Conservation (phyloP, 2,888 invertebrate species). For the Escarpia spicata region DNA sequence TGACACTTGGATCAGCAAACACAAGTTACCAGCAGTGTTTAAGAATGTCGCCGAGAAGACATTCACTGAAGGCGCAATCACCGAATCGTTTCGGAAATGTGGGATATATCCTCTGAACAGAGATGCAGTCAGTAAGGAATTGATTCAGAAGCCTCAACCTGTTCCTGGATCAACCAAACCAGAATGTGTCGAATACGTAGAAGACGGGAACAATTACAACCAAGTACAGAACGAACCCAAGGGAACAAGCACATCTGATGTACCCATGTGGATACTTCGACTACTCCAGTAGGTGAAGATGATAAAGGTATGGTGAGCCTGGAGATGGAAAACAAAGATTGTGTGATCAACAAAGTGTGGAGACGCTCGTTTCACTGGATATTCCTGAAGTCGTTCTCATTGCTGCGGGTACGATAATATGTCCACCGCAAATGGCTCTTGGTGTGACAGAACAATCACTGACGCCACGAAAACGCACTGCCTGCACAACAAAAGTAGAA, state of each 20-base stretch:
- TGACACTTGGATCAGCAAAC: slow-evolving; percentile 14
- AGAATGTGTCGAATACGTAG: too few species aligned
- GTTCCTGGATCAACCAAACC: too few species aligned
- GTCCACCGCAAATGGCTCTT: slow-evolving; percentile 23
- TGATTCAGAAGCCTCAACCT: slow-evolving; percentile 17
- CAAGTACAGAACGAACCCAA: too few species aligned
- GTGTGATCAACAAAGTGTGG: background rate
- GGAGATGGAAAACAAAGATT: background rate
- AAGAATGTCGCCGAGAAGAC: slow-evolving; percentile 22
- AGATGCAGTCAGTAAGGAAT: slow-evolving; percentile 26
- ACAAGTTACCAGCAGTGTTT: slow-evolving; percentile 27
- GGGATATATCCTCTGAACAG: slow-evolving; percentile 26
- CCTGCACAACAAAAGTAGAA: too few species aligned
- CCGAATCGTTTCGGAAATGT: slow-evolving; percentile 27
- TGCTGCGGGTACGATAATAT: slow-evolving; percentile 18
- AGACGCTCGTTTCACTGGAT: background rate
- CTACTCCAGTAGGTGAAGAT: too few species aligned
- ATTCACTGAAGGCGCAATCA: slow-evolving; percentile 23
- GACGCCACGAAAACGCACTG: slow-evolving; percentile 14
- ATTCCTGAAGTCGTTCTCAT: background rate
- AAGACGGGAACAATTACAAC: background rate
- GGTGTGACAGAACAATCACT: slow-evolving; percentile 25
- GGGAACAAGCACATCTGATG: background rate
- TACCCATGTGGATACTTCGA: background rate
- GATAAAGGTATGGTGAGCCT: too few species aligned